A percentile compares a stretch with the other conserved stretches of the same genome.
These are phyloP conservation scores for Clunio marinus DNA, from an alignment of 2,888 invertebrate species.

Conservation along the genomic window DNA sequence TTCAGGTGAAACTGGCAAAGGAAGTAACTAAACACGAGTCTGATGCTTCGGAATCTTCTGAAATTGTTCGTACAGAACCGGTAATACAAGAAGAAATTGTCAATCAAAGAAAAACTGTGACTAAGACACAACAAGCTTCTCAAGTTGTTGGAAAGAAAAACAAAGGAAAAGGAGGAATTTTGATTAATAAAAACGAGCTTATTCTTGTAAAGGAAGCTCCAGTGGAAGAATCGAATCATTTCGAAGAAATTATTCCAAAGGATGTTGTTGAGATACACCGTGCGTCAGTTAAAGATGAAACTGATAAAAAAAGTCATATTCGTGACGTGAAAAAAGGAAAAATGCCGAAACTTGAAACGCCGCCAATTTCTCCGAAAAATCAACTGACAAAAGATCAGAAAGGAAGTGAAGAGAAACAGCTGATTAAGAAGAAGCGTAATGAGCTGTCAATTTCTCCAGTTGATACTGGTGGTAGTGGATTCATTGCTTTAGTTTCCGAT, in stretches of 20 bases:
- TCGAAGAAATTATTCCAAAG: constrained; percentile 75
- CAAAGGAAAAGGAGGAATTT: constrained; percentile 45
- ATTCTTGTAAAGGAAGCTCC: constrained; percentile 43
- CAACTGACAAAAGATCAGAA: constrained; percentile 46
- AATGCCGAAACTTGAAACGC: constrained; percentile 43
- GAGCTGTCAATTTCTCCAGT: constrained; percentile 34
- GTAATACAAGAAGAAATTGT: constrained; percentile 13
- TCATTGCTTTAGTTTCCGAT: constrained; percentile 61
- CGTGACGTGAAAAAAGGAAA: constrained; percentile 45
- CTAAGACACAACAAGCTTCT: not conserved
- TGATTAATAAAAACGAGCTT: constrained; percentile 48
- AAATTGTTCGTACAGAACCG: not conserved
- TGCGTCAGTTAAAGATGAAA: not conserved
- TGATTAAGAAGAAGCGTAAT: constrained; percentile 34
- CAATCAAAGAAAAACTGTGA: not conserved
- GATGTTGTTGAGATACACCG: constrained; percentile 58
- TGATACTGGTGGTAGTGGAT: constrained; percentile 41
- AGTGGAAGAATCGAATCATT: constrained; percentile 57
- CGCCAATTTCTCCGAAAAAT: constrained; percentile 45
- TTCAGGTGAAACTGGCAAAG: not conserved
- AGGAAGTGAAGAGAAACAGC: constrained; percentile 46
- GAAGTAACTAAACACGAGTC: constrained; percentile 24
- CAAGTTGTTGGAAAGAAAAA: constrained; percentile 21
- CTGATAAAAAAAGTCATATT: constrained; percentile 20
- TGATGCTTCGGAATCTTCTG: constrained; percentile 13